Evolutionary conservation across 2,797 vertebrate genomes (phyloP).

Genomic region (Sciaenops ocellatus): DNA sequence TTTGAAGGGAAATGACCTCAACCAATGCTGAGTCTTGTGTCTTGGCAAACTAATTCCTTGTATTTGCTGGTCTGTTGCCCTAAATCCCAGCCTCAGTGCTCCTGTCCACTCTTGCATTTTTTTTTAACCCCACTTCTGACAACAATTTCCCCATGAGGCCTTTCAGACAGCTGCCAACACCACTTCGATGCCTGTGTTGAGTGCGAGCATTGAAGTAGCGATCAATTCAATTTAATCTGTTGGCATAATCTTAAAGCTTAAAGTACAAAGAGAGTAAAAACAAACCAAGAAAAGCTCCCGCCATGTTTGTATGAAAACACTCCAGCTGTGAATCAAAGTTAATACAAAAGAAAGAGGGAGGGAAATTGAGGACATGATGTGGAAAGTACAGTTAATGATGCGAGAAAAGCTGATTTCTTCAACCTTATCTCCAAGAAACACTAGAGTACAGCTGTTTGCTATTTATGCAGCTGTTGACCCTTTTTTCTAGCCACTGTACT

Average conservation of each 20-base stretch:
- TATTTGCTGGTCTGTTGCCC: background rate
- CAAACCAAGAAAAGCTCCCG: background rate
- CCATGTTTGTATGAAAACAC: background rate
- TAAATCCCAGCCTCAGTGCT: background rate
- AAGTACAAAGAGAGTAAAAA: conserved; percentile 21
- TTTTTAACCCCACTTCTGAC: conserved; percentile 16
- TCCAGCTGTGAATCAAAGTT: background rate
- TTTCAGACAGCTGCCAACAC: conserved; percentile 30
- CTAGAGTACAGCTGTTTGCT: background rate
- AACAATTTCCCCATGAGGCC: background rate
- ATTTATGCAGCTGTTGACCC: conserved; percentile 7
- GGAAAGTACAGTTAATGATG: conserved; percentile 15
- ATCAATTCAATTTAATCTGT: conserved; percentile 40
- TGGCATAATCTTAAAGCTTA: conserved; percentile 23
- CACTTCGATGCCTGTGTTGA: conserved; percentile 23
- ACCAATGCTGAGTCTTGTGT: background rate
- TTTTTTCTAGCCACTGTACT: background rate
- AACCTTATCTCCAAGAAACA: conserved; percentile 15
- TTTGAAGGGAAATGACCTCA: background rate
- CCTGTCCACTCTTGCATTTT: background rate
- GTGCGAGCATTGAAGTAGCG: conserved; percentile 17
- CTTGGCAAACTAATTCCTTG: background rate
- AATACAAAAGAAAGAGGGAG: background rate
- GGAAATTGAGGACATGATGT: background rate
- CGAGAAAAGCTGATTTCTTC: background rate